These are phyloP conservation scores for Barnardius zonarius DNA, from an alignment of 2,113 vertebrate species.

Conservation along the genomic window DNA sequence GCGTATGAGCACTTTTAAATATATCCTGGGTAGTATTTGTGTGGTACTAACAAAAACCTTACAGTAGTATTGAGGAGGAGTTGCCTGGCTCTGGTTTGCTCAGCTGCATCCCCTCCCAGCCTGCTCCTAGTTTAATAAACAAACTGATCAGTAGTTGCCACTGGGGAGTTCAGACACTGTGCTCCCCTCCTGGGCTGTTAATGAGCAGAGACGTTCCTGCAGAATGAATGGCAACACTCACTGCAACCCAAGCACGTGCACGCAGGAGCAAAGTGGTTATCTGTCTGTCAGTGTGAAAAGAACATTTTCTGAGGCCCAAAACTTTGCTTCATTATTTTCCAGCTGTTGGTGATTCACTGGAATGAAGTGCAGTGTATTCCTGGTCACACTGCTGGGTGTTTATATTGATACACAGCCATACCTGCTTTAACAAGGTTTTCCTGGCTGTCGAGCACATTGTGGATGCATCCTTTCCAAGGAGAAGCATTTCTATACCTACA, in stretches of 20 bases:
- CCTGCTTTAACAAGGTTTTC: not conserved
- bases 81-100: not conserved
- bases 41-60: not conserved
- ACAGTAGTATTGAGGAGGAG: fast-evolving
- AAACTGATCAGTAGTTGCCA: not conserved
- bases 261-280: not conserved
- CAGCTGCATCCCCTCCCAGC: not conserved
- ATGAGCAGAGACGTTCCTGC: not conserved
- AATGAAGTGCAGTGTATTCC: not conserved
- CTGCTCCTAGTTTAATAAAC: not conserved
- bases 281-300: not conserved
- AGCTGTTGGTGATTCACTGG: not conserved
- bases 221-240: not conserved
- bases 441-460: fast-evolving
- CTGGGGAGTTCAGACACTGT: not conserved
- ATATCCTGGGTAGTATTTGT: not conserved
- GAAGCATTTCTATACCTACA: not conserved
- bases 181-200: not conserved
- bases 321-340: not conserved
- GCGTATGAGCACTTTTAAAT: not conserved
- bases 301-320: not conserved
- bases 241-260: not conserved
- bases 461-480: not conserved
- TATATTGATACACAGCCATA: not conserved
- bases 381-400: not conserved